Base-by-base conservation (phyloP, 2,888 invertebrate species). In the Trichogramma dendrolimi region DNA sequence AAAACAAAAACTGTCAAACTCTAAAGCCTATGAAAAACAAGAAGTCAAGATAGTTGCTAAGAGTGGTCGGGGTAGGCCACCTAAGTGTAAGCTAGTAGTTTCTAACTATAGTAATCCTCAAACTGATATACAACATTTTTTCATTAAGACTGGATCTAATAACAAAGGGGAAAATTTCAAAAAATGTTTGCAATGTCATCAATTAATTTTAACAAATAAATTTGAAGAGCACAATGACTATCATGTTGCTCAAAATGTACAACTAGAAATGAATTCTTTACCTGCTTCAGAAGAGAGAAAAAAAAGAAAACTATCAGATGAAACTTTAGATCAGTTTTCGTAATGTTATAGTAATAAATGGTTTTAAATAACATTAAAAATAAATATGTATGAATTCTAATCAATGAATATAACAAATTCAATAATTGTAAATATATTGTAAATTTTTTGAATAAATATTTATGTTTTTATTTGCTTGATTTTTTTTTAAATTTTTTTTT, bases 161-260 rank as follows among this genome's bases (percentile, higher is more conserved):
- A 57, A 67, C 72, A 10, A 74, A 70, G 51, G 67, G 76, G 43
- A 76, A 75, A 44, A 62, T 54, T 79, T 79, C 44, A 81, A 85
- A 71, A 79, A 75, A 50, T 95, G 94, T 79, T 70, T 81, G 0
- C 85, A 89, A 73, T 95, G 94, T 79, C 82, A 84, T 40, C 84
- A 85, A 73, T 80, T 76, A 64, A 81, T 94, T 58, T 76, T 83
- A 8, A 68, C 83, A 4, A 83, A 83, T 64, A 88, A 88, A 63
- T 82, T 88, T 69, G 76, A 82, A 1, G 90, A 92, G 73, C 95
- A 95, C 79, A 79, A 84, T 71, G 95, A 96, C 80, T 94, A 87
- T 76, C 96, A 96, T 77, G 83, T 90, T 70, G 96, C 96, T 5
- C 85, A 87, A 73, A 87, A 87, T 72, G 77, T 96, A 57, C 91